phyloP scores from a whole-genome alignment of 2,113 vertebrate genomes.

The Campylomormyrus tamandua region DNA sequence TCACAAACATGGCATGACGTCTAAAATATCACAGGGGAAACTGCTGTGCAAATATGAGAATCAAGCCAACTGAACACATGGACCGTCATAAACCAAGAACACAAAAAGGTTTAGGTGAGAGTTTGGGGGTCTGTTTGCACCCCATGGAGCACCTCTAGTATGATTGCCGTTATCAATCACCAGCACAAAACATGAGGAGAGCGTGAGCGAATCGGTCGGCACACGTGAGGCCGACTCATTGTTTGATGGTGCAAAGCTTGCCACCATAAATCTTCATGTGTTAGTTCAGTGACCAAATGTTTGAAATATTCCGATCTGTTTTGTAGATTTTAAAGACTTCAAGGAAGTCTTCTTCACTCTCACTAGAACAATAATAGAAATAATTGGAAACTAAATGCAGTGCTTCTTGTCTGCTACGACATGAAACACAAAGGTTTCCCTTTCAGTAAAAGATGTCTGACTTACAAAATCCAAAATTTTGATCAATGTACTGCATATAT shows the following conservation, averaged over 20 bases:
- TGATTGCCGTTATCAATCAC: conserved; percentile 38
- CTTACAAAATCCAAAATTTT: neutral
- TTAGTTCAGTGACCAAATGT: conserved; percentile 30
- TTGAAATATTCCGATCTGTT: conserved; percentile 29
- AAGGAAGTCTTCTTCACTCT: neutral
- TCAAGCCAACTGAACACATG: neutral
- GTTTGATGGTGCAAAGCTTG: conserved; percentile 26
- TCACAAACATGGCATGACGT: neutral
- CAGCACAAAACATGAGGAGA: conserved; percentile 25
- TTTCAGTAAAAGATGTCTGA: neutral
- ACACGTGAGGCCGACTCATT: conserved; percentile 33
- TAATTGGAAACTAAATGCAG: neutral
- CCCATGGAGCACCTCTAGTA: conserved; percentile 23
- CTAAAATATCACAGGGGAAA: neutral
- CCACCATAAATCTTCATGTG: conserved; percentile 34
- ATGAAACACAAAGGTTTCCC: neutral
- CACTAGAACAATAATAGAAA: neutral
- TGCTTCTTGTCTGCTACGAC: neutral
- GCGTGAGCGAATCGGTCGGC: conserved; percentile 24
- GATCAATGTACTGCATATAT: neutral
- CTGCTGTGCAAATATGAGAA: neutral
- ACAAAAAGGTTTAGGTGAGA: conserved; percentile 20
- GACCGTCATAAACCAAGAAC: conserved; percentile 11
- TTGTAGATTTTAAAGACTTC: conserved; percentile 31
- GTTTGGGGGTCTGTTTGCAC: conserved; percentile 12